phyloP scores from a whole-genome alignment of 2,888 invertebrate genomes.

The Thymelicus sylvestris region DNA sequence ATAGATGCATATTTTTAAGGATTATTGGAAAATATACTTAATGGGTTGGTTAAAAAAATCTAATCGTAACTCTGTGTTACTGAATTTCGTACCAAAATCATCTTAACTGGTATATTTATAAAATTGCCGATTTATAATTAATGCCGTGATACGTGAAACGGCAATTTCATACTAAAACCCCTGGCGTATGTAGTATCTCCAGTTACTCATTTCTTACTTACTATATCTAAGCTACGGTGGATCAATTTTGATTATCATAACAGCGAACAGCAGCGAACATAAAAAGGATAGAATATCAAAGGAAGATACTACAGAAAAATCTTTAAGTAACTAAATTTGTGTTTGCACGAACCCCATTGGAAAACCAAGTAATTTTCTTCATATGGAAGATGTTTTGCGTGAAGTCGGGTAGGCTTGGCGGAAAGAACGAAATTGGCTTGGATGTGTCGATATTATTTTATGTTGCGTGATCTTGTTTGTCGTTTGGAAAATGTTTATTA shows the following conservation, averaged over 20 bases:
- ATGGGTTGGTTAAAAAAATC: too few species aligned
- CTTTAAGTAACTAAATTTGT: conserved; percentile 15
- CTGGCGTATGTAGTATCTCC: too few species aligned
- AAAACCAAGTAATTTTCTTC: conserved; percentile 71
- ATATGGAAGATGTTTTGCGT: conserved; percentile 70
- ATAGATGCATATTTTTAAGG: too few species aligned
- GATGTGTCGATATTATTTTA: conserved; percentile 81
- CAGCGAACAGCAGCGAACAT: not conserved
- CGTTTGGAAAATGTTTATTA: conserved; percentile 76
- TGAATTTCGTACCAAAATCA: too few species aligned
- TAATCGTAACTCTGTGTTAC: too few species aligned
- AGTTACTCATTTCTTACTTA: not conserved
- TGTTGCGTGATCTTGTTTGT: conserved; percentile 72
- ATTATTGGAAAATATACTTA: too few species aligned
- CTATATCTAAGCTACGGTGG: not conserved
- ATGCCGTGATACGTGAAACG: too few species aligned
- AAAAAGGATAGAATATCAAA: conserved; percentile 13
- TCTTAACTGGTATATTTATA: too few species aligned
- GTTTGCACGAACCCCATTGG: conserved; percentile 58
- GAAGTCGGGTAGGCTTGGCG: conserved; percentile 74
- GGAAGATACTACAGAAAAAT: conserved; percentile 5
- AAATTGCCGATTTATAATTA: too few species aligned
- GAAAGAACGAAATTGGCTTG: conserved; percentile 76
- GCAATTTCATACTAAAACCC: too few species aligned
- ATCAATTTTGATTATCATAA: not conserved